Percentiles rank a stretch among this genome's conserved stretches.
These are phyloP conservation scores for Ptychodera flava DNA, from an alignment of 35 echinoderm and acorn worm species.

Conservation along the genomic window DNA sequence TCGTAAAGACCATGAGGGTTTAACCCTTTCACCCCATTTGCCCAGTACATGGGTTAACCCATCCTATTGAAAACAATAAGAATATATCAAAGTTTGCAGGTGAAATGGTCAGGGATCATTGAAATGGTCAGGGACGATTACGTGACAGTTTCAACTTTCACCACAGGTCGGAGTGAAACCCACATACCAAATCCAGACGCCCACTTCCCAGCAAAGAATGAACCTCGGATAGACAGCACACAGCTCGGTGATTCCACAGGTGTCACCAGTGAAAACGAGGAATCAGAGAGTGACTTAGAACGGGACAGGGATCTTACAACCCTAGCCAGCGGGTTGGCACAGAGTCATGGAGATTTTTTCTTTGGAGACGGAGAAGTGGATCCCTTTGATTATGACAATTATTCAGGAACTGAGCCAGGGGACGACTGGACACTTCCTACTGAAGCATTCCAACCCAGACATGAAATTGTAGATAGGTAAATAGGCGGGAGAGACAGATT, in stretches of 20 bases:
- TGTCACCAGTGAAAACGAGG: neutral
- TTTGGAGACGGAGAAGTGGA: neutral
- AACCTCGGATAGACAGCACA: neutral
- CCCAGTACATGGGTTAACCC: too few species aligned
- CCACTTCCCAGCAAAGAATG: neutral
- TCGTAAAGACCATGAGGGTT: too few species aligned
- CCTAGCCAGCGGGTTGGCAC: neutral
- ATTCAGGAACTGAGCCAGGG: neutral
- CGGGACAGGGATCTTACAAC: neutral
- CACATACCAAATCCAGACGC: neutral
- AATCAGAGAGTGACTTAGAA: constrained; percentile 1
- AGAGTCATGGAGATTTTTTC: neutral
- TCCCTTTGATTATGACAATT: neutral
- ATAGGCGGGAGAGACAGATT: neutral
- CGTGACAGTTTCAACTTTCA: too few species aligned
- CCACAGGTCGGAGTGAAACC: neutral
- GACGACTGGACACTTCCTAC: constrained; percentile 39
- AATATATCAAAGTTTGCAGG: too few species aligned
- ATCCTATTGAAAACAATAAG: too few species aligned
- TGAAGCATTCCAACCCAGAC: constrained; percentile 73
- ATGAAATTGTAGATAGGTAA: constrained; percentile 82
- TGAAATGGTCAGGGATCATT: too few species aligned
- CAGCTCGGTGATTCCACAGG: neutral
- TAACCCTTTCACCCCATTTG: too few species aligned
- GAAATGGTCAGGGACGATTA: too few species aligned